These are phyloP conservation scores for Onchidella celtica DNA, from an alignment of 2,888 invertebrate genomes.

Conservation along the genomic window DNA sequence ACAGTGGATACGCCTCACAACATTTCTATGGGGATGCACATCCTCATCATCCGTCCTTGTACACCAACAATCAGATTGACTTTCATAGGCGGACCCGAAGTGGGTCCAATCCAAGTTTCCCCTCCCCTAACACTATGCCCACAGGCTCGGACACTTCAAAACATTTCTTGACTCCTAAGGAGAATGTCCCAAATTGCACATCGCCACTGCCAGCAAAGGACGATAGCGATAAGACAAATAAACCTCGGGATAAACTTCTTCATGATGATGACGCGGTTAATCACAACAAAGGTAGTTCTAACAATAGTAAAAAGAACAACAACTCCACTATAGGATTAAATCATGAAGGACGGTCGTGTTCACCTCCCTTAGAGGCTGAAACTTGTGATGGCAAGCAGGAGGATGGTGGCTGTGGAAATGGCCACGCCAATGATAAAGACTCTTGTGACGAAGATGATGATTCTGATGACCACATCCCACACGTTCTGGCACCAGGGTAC, in stretches of 20 bases:
- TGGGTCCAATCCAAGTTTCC: conserved; percentile 2
- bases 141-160: conserved; percentile 12
- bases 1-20: conserved; percentile 54
- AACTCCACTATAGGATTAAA: not conserved
- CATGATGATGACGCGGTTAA: not conserved
- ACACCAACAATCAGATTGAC: conserved; percentile 21
- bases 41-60: conserved; percentile 21
- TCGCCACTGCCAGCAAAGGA: conserved; percentile 36
- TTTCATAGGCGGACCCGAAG: conserved; percentile 25
- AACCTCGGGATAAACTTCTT: not conserved
- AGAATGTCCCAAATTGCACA: not conserved
- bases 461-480: conserved; percentile 73
- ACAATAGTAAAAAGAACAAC: not conserved
- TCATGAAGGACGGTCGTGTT: conserved; percentile 16
- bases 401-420: conserved; percentile 31
- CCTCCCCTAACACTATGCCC: not conserved
- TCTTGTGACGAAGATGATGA: conserved; percentile 62
- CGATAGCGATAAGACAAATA: conserved; percentile 17
- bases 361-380: not conserved
- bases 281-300: not conserved
- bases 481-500: conserved; percentile 80
- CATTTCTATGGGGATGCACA: conserved; percentile 51
- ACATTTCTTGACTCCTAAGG: conserved; percentile 29
- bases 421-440: conserved; percentile 56
- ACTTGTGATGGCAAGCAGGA: conserved; percentile 2